Base-by-base conservation (phyloP, 2,888 invertebrate species). In the Branchipolynoe longqiensis region DNA sequence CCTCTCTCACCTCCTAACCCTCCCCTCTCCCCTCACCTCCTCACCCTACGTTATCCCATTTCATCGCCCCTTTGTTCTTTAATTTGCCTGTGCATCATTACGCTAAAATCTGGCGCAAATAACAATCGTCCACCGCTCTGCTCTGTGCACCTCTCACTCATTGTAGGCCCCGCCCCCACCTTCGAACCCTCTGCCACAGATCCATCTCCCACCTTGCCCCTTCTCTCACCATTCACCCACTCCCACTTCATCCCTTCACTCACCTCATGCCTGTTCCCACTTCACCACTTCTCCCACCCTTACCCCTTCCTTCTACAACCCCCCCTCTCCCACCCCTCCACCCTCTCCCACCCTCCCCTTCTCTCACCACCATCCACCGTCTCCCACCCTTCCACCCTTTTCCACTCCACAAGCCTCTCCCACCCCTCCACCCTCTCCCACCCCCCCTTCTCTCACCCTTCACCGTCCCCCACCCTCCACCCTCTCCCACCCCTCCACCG, bases 41-140 rank as follows among this genome's bases (percentile, higher is more conserved):
- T 8, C 38, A 41, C 28, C 78, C 78, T 28, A n/a, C n/a, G n/a
- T 48, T 54, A 78, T 78, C 78, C 78, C 41, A 78, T 78, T 78
- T 54, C 78, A 31, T 41, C 41, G 48, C 78, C 78, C 78, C 78
- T 78, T 78, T 78, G 78, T 78, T 78, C 78, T 54, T 54, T 78
- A 78, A 78, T 78, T 78, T 78, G 48, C 36, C 25, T 48, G 1
- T 22, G 48, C 78, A 28, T 78, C 78, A 78, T 78, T 78, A 78
- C 22, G 69, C 69, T 69, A 69, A 69, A 69, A 69, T 69, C 69
- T 8, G 69, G 69, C 69, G 36, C 69, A 69, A 69, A 69, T 38
- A 69, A 69, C 38, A 36, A 69, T 3, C 14, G 8, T 8, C 38
- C 73, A 36, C 2, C 25, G 0, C 78, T 48, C 25, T 28, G 28